Evolutionary conservation across 2,113 vertebrate species (phyloP).

Genomic region (Clarias macrocephalus): DNA sequence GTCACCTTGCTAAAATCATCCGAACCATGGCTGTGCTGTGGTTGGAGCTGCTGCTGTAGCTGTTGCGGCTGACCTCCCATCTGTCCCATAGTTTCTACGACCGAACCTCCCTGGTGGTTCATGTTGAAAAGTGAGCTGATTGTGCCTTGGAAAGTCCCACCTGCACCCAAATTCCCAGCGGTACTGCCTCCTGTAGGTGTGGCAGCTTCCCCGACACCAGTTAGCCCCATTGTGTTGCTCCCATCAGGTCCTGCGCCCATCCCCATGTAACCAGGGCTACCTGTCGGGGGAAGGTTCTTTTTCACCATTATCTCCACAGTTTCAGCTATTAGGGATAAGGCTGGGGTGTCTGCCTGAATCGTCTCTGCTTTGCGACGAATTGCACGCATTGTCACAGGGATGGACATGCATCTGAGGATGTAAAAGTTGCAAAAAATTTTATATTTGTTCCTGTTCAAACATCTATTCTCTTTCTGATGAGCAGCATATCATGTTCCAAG

Average conservation of each 20-base stretch:
- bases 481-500: background rate
- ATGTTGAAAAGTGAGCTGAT: constrained; percentile 88
- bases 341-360: constrained; percentile 96
- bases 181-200: constrained; percentile 81
- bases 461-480: background rate
- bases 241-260: constrained; percentile 82
- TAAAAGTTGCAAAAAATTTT: background rate
- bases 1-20: constrained; percentile 96
- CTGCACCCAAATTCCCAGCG: constrained; percentile 47
- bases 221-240: constrained; percentile 73
- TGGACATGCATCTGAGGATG: constrained; percentile 90
- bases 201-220: constrained; percentile 84
- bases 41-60: constrained; percentile 69
- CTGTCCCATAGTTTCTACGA: constrained; percentile 64
- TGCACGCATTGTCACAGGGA: constrained; percentile 97
- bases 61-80: constrained; percentile 64
- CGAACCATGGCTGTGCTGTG: constrained; percentile 81
- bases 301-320: constrained; percentile 98
- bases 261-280: constrained; percentile 89
- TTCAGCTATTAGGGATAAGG: constrained; percentile 94
- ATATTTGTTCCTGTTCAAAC: background rate
- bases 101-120: constrained; percentile 65
- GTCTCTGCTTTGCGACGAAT: constrained; percentile 97
- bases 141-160: constrained; percentile 72
- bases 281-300: constrained; percentile 92